These are phyloP conservation scores for Sesia apiformis DNA, from an alignment of 2,888 invertebrate genomes.

Conservation along the genomic window DNA sequence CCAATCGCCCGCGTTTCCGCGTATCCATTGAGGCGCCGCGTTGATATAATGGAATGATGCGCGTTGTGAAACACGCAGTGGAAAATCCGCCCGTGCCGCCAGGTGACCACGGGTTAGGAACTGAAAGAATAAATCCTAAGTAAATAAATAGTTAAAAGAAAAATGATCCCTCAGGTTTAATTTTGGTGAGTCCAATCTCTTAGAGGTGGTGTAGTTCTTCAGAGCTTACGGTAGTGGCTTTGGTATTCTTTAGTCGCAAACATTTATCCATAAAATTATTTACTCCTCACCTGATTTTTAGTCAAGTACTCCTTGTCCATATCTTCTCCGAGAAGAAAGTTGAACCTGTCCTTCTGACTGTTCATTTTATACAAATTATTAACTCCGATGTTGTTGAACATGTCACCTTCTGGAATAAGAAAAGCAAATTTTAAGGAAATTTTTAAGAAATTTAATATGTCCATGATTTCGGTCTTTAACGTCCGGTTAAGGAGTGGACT, in stretches of 20 bases:
- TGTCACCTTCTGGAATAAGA: conserved; percentile 34
- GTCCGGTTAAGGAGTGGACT: too few relatives aligned
- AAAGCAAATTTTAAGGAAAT: background rate
- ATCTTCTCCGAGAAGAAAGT: conserved; percentile 29
- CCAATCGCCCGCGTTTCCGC: conserved; percentile 59
- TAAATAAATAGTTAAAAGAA: too few relatives aligned
- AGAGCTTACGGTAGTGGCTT: too few relatives aligned
- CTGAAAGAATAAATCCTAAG: conserved; percentile 17
- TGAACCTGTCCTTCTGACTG: conserved; percentile 31
- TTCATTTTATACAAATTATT: conserved; percentile 31
- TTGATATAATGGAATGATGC: conserved; percentile 57
- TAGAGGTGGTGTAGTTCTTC: too few relatives aligned
- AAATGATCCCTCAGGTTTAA: too few relatives aligned
- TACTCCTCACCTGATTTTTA: conserved; percentile 33
- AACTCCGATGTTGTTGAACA: conserved; percentile 40
- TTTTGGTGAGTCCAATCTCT: too few relatives aligned
- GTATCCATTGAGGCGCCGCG: conserved; percentile 51
- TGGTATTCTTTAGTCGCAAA: background rate
- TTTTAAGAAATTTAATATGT: too few relatives aligned
- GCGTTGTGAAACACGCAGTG: conserved; percentile 27
- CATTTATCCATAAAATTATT: too few relatives aligned
- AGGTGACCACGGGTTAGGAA: conserved; percentile 50
- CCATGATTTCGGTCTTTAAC: too few relatives aligned
- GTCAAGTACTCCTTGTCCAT: conserved; percentile 34
- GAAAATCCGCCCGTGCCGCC: conserved; percentile 47